Base-by-base conservation (phyloP, 2,888 invertebrate genomes). In the Neocrepidodera transversa region DNA sequence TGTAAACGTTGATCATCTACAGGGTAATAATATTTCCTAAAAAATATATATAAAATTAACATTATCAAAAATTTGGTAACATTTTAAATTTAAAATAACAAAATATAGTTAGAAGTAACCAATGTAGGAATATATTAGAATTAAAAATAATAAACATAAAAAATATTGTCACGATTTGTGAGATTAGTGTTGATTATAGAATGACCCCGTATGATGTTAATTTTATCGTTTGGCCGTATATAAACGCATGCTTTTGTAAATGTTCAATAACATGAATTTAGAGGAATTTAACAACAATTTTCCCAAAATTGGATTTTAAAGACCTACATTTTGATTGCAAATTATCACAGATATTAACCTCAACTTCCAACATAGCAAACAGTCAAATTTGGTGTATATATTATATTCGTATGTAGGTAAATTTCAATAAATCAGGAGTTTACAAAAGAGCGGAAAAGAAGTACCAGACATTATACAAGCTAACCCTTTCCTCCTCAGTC, bases 401-500 rank as follows among this genome's bases (percentile, higher is more conserved):
- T 6, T 23, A 4, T 23, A 23, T 4, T 23, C 6, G 3, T 3
- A 4, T 23, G 23, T 23, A 23, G 23, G 6, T 6, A 4, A 38
- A 38, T 38, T 38, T 14, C 7, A 17, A 38, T 17, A 38, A 38
- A 38, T 17, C 35, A 13, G 4, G 17, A 3, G 8, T 8, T 4
- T 8, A 4, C 8, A 16, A 16, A 16, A 38, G 5, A n/a, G 13
- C 17, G 17, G 17, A 16, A 38, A 38, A 38, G 38, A 38, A 38
- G 17, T 38, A 38, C 17, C 7, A 38, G 17, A 11, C 38, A 7
- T 17, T 38, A 13, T 43, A 43, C 43, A 43, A 57, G 42, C 11
- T 32, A 56, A 50, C 49, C 43, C 42, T 35, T 36, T 57, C 50
- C 36, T 11, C 42, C 18, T 17, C 32, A 28, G 38, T 45, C 52